Percentiles rank a stretch among this genome's conserved stretches.
Conservation (phyloP, 2,797 vertebrate species). For the Gymnothorax reevesii region DNA sequence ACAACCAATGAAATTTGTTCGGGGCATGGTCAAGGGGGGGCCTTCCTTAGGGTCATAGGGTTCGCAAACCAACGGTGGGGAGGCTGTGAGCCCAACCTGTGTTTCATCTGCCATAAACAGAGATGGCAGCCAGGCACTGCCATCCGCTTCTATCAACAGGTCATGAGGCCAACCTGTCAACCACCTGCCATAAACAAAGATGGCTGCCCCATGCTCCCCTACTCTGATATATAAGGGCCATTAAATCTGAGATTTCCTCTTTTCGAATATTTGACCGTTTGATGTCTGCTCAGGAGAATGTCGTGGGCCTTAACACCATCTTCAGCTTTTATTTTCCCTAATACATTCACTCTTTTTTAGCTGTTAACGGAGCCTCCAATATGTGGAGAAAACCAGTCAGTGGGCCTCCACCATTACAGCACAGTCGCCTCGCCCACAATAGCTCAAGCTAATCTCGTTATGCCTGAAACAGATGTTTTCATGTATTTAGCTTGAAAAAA, state of each 20-base stretch:
- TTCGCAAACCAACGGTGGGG: too few species aligned
- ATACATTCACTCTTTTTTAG: constrained; percentile 35
- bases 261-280: constrained; percentile 63
- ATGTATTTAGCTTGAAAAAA: not conserved
- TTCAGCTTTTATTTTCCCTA: constrained; percentile 62
- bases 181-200: constrained; percentile 55
- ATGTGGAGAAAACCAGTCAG: not conserved
- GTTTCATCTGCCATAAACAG: too few species aligned
- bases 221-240: constrained; percentile 64
- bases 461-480: not conserved
- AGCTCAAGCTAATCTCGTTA: not conserved
- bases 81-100: too few species aligned
- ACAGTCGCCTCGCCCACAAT: not conserved
- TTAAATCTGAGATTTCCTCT: constrained; percentile 67
- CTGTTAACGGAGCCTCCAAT: not conserved
- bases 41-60: too few species aligned
- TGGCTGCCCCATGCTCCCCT: constrained; percentile 44
- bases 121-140: too few species aligned
- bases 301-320: constrained; percentile 58
- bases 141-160: too few species aligned
- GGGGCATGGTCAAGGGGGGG: too few species aligned
- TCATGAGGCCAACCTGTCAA: constrained; percentile 45
- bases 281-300: constrained; percentile 67
- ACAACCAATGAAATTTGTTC: too few species aligned
- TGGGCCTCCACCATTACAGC: not conserved